Evolutionary conservation across 1,140 invertebrate species (phyloP), one percentile per base, ranked within the genome.

Genomic region (Ceratosolen solmsi): DNA sequence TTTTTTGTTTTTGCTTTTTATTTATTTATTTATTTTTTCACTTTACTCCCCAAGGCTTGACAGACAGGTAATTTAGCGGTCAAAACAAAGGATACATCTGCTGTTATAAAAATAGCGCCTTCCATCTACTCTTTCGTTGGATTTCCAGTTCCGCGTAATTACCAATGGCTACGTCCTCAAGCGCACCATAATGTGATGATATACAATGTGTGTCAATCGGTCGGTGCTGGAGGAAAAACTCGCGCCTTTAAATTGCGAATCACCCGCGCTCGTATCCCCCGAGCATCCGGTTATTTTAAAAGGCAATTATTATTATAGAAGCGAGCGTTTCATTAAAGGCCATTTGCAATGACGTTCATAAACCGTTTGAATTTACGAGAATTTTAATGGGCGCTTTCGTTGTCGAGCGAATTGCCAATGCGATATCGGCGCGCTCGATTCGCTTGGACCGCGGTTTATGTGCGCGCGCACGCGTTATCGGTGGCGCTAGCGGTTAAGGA

Each of bases 321-420:
- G 75, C 46, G 75, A n/a, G 38, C 15, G 33, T 36, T 77, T 77
- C 74, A 77, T 77, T 46, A 78, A 65, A 46, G 54, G 63, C 76
- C 74, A 20, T 27, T 38, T 33, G 51, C 33, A 54, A 30, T 13
- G 73, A 54, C 33, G 27, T 51, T 54, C 76, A 36, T 78, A 78
- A 78, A 78, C 7, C 56, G 27, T 36, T 58, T 56, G 30, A 58
- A 76, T 63, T 63, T 63, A 46, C n/a, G 58, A 46, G 38, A 46
- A 58, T 56, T 33, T 51, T 76, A 76, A 76, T 38, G 74, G 36
- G 13, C 27, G 27, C 30, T 15, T 20, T 33, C 46, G 56, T 74
- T 58, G 72, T 74, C 51, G 72, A 56, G 27, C 58, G 25, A 60
- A 60, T 60, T 60, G 58, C 58, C n/a, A 60, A 60, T 30, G 58